Evolutionary conservation across 2,797 vertebrate genomes (phyloP).

Genomic region (Diglossa cyanea): DNA sequence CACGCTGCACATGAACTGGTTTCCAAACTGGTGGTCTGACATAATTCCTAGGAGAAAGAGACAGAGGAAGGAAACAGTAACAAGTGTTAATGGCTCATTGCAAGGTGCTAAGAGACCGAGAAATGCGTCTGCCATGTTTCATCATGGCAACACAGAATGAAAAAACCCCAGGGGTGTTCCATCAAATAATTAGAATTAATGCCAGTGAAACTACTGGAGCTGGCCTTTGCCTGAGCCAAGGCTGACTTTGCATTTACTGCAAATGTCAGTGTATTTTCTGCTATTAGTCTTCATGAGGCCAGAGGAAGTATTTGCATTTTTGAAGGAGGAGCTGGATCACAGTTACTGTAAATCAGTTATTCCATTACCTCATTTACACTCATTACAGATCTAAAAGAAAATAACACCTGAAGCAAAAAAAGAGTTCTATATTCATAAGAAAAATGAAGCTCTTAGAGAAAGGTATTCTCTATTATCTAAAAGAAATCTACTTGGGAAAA

Average conservation of each 20-base stretch:
- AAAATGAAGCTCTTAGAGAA: neutral
- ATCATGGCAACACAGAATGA: neutral
- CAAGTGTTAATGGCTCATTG: neutral
- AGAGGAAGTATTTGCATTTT: neutral
- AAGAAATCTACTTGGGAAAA: neutral
- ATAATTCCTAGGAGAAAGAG: conserved; percentile 84
- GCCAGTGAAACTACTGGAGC: neutral
- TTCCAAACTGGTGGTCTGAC: conserved; percentile 91
- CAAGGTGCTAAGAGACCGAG: neutral
- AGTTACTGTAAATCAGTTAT: neutral
- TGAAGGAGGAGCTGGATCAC: neutral
- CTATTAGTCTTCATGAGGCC: neutral
- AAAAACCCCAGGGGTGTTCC: neutral
- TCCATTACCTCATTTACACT: neutral
- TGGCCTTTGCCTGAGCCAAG: neutral
- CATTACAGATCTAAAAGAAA: neutral
- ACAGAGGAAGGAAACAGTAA: neutral
- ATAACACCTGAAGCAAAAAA: neutral
- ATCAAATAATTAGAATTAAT: neutral
- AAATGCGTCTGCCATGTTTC: neutral
- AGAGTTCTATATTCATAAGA: neutral
- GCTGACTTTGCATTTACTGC: neutral
- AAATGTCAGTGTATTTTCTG: neutral
- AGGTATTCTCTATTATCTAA: neutral
- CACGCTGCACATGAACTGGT: conserved; percentile 98